Conservation (phyloP, 1,140 invertebrate genomes). For the Eupristina koningsbergeri region DNA sequence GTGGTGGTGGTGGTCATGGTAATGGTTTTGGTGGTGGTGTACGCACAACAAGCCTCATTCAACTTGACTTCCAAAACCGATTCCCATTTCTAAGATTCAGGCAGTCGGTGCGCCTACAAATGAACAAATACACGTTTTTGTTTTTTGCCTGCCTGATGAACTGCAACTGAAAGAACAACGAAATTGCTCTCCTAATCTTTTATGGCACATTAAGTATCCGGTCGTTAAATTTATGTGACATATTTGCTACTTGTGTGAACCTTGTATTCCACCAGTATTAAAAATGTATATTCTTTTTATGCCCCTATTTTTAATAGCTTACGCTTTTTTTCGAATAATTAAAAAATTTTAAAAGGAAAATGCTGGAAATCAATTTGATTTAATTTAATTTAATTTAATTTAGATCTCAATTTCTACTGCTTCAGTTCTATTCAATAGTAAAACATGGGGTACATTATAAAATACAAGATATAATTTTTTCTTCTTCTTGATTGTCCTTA, state of each 20-base stretch:
- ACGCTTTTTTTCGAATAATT: no score
- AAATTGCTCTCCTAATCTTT: neutral
- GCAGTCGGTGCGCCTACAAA: constrained; percentile 4
- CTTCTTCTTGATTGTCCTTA: no score
- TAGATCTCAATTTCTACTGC: no score
- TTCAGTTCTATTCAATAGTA: no score
- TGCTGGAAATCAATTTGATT: neutral
- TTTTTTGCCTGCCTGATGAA: neutral
- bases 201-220: neutral
- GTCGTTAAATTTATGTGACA: neutral
- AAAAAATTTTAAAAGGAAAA: no score
- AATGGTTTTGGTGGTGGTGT: no score
- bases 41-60: constrained; percentile 37
- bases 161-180: neutral
- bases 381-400: no score
- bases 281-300: neutral
- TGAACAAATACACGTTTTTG: neutral
- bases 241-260: neutral
- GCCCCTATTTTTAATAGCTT: neutral
- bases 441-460: no score
- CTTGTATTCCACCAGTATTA: neutral
- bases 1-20: no score
- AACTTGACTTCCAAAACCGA: constrained; percentile 23
- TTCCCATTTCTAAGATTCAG: constrained; percentile 38
- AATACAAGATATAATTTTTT: no score